Evolutionary conservation across 2,888 invertebrate species (phyloP), one percentile per base, ranked within the genome.

Genomic region (Archaeoteleia sp.): DNA sequence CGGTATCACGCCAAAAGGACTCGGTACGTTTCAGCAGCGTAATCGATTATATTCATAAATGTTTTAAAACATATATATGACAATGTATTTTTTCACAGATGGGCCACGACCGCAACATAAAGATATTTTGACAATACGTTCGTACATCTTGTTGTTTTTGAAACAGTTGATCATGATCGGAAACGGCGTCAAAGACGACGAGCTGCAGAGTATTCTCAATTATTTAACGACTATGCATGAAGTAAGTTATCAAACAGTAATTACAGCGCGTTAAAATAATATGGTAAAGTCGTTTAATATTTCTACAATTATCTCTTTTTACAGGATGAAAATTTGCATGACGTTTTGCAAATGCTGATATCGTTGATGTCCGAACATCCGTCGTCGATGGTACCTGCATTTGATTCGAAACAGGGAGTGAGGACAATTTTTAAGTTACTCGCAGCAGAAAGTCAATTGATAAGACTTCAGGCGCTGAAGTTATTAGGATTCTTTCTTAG

Each of bases 331-430:
- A 99, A 99, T 86, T 89, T 99, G 65, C 96, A 97, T 83, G 99
- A 99, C 85, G 98, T 99, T 2, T 88, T 99, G 71, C 96, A 97
- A 88, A 95, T 98, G 92, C 88, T 97, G 76, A 98, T 98, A 84
- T 95, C 95, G 0, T 87, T 99, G 74, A 97, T 99, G 95, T 95
- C 97, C 5, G 98, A 99, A 85, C 97, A 98, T 86, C 99, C 99
- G 0, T 95, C 97, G 74, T 97, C 97, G 1, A 96, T 98, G 96
- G 98, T 99, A 75, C 99, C 99, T 29, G 97, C 97, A 49, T 99
- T 99, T 86, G 98, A 99, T 87, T 93, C 94, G 68, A 99, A 98
- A 88, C 94, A 95, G 78, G 99, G 98, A 63, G 94, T 98, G 49
- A 90, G 97, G 80, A 95, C 96, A 57, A 95, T 99, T 78, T 99